Evolutionary conservation across 1,140 invertebrate species (phyloP), one percentile per base, ranked within the genome.

Genomic region (Stegodyphus dumicola): DNA sequence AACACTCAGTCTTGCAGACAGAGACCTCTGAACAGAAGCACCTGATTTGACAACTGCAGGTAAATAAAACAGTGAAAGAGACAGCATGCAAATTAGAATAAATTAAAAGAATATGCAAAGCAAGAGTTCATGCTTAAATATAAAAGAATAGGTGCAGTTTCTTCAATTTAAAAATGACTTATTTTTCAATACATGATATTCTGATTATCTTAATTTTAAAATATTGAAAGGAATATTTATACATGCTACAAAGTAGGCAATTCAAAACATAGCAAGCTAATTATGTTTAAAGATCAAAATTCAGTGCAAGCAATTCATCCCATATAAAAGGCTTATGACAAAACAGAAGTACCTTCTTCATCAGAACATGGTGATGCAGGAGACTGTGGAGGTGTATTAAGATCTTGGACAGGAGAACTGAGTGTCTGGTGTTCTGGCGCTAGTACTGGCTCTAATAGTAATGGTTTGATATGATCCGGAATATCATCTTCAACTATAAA

Each of bases 301-400:
- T 53, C 17, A 67, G 85, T 48, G 9, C 48, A 33, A 33, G 33
- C 33, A 1, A 33, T 33, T 3, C 33, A 33, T 33, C 33, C 33
- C 33, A 76, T 52, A 71, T n/a, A 84, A 51, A 73, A 54, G 18
- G 33, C 33, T 33, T 33, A 33, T 33, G 33, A 33, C 1, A 18
- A 71, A 75, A 48, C n/a, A 6, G 5, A 52, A 56, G 18, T 88
- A 88, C 88, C 87, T 85, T 89, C 88, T 69, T 89, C 89, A 78
- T 89, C 89, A 18, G 89, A 89, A 17, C 88, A 70, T 53, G 89
- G 89, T n/a, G 89, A 89, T 81, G 81, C 80, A n/a, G 89, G 89
- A 6, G 89, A 89, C 53, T 88, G 87, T 17, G 88, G 87, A 48
- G 79, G 88, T 52, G 87, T 88, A 52, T 80, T 83, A 17, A 77